Evolutionary conservation across 2,113 vertebrate species (phyloP), one percentile per base, ranked within the genome.

Genomic region (Cololabis saira): DNA sequence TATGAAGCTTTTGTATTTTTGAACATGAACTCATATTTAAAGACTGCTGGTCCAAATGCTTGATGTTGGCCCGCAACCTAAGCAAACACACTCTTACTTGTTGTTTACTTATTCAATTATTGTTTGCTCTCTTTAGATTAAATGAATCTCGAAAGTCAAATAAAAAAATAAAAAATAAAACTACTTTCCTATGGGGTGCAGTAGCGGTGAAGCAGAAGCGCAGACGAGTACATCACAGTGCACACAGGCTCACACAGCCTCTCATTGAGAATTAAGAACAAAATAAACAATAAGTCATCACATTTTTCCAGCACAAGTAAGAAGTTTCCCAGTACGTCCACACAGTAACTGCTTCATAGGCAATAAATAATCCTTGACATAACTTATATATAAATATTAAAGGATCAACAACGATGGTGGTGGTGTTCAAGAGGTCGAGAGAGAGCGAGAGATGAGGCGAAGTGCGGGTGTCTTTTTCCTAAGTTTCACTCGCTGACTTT

Each of bases 401-500:
- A 59, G 42, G 53, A 21, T 47, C 17, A 47, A 58, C 55, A 8
- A 57, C 49, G 18, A 37, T 51, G 52, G 19, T 22, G 49, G 19
- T n/a, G 55, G 1, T 61, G 42, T 0, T 60, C 1, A 1, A 56
- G 49, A 10, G 65, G 33, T 37, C 10, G 33, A 37, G 33, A 30
- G 30, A 30, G 30, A 37, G 33, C 2, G 33, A 37, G 33, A 37
- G 33, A 37, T 42, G 41, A 65, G 49, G 70, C 17, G 33, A 11
- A 37, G 33, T 61, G 14, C 41, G 51, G 9, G 8, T 17, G 45
- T 45, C 8, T 17, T 47, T n/a, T n/a, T 37, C 8, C n/a, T 47
- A 47, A 18, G 45, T 18, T 17, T 86, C 92, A 93, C 87, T 98
- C 92, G 90, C 84, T 91, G 87, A 93, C 93, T 88, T 90, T 92